Evolutionary conservation across 2,888 invertebrate species (phyloP), one percentile per base, ranked within the genome.

Genomic region (Campopleginae sp.): DNA sequence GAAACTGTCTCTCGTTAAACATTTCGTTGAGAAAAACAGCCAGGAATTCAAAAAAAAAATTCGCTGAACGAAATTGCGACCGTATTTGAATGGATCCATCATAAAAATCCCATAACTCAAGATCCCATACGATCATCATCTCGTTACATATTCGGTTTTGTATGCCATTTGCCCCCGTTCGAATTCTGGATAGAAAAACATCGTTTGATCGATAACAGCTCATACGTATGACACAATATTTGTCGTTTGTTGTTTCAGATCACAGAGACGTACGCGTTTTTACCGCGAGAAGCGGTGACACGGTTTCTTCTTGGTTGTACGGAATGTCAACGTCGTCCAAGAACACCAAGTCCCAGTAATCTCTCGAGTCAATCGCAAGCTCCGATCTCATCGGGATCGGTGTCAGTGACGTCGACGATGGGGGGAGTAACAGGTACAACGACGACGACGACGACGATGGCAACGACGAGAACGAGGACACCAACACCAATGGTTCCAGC

Each of bases 211-310:
- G 14, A 27, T 58, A 14, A 27, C 27, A 27, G 6, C 14, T 27
- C 23, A 23, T 66, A 27, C 42, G 8, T 42, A 51, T 31, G 19
- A 63, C 38, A 6, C 8, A 3, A 42, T 27, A 2, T n/a, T 68
- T 74, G 23, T 79, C 65, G 65, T 74, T 72, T 63, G 82, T 74
- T 92, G 92, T 95, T 95, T 83, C 96, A 99, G 99, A 98, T 99
- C 92, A 98, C 98, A 76, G 98, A 99, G 95, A 98, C 98, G 85
- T 99, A 98, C 95, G 98, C 98, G 74, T 99, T 98, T 93, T 95
- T 99, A 90, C 99, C 99, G 5, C 96, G 99, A 82, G 99, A 99
- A 94, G 98, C 99, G 72, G 98, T 99, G 93, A 99, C 99, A 84
- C 96, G 98, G 90, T 99, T 99, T 95, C 96, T 99, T 84, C 96